Percentiles rank a stretch among this genome's conserved stretches.
phyloP scores from a whole-genome alignment of 2,888 invertebrate genomes.

The Pristionchus maxplancki region DNA sequence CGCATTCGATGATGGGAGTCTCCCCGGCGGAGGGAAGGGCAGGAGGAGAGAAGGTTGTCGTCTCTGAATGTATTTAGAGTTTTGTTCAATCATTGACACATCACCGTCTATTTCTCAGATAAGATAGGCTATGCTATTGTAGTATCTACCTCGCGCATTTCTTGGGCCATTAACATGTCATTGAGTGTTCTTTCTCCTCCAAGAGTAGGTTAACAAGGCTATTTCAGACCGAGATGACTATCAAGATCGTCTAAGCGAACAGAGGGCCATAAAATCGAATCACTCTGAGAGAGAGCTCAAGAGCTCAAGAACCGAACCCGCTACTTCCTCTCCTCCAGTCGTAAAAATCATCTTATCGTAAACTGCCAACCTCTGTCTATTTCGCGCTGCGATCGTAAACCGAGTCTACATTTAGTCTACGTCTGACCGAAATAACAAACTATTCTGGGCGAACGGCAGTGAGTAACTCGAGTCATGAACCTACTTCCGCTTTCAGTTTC shows the following conservation, averaged over 20 bases:
- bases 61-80: background rate
- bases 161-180: too few relatives aligned
- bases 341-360: background rate
- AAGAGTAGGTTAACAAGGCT: background rate
- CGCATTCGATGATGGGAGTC: conserved; percentile 61
- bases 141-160: too few relatives aligned
- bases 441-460: background rate
- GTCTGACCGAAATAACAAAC: background rate
- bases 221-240: background rate
- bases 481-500: too few relatives aligned
- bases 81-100: background rate
- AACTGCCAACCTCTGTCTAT: too few relatives aligned
- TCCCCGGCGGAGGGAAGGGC: conserved; percentile 58
- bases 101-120: background rate
- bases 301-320: background rate
- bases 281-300: background rate
- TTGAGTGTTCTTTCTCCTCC: background rate
- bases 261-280: background rate
- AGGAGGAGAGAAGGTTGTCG: conserved; percentile 50
- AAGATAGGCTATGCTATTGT: background rate
- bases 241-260: conserved; percentile 1
- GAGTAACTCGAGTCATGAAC: too few relatives aligned
- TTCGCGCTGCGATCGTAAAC: background rate
- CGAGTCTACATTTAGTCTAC: background rate
- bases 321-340: background rate